These are phyloP conservation scores for Gonioctena quinquepunctata DNA, from an alignment of 1,140 invertebrate species.

Conservation along the genomic window DNA sequence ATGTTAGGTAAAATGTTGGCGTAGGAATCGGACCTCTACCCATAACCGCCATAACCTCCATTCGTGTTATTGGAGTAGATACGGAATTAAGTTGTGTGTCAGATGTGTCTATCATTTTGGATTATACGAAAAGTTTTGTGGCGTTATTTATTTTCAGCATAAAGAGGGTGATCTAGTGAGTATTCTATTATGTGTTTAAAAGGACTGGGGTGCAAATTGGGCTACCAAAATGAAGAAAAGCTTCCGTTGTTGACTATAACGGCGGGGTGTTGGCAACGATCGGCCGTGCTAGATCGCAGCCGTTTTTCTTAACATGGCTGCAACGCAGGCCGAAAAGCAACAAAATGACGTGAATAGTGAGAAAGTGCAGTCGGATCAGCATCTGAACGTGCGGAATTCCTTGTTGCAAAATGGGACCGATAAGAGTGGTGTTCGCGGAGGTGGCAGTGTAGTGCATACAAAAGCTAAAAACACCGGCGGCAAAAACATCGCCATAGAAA, in stretches of 20 bases:
- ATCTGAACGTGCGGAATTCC: constrained; percentile 64
- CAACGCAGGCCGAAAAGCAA: constrained; percentile 67
- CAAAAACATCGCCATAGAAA: constrained; percentile 51
- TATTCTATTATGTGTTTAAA: constrained; percentile 59
- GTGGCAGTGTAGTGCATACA: constrained; percentile 48
- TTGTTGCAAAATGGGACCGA: constrained; percentile 64
- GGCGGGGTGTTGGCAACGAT: constrained; percentile 60
- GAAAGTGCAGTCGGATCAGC: constrained; percentile 63
- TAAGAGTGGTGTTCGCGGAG: constrained; percentile 48
- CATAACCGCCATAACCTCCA: constrained; percentile 72
- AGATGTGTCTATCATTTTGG: constrained; percentile 66
- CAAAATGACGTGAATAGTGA: constrained; percentile 66
- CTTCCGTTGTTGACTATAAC: constrained; percentile 58
- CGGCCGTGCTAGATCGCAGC: constrained; percentile 52
- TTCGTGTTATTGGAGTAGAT: constrained; percentile 70
- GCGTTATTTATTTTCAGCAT: constrained; percentile 51
- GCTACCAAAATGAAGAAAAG: constrained; percentile 51
- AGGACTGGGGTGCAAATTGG: constrained; percentile 51
- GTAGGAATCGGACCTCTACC: constrained; percentile 64
- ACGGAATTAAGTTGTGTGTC: constrained; percentile 67
- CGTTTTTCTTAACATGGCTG: constrained; percentile 66
- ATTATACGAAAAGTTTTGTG: constrained; percentile 57
- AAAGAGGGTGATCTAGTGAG: constrained; percentile 57
- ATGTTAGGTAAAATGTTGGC: constrained; percentile 44
- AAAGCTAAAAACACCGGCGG: constrained; percentile 53